A percentile compares a stretch with the other conserved stretches of the same genome.
Evolutionary conservation across 2,113 vertebrate genomes (phyloP).

Genomic region (Ciconia stormi): DNA sequence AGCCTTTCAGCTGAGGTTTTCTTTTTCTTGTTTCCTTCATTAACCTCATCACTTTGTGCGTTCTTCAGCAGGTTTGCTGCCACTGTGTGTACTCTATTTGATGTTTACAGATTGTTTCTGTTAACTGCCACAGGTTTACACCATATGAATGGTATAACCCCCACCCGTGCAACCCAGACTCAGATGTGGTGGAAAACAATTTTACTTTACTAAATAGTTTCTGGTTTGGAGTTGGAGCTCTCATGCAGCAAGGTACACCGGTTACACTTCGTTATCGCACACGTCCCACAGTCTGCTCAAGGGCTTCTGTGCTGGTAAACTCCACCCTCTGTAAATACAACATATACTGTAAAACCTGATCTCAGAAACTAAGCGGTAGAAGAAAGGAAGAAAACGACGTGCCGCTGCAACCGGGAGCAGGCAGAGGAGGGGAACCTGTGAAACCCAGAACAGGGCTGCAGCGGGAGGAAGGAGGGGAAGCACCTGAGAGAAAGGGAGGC

Average conservation of each 20-base stretch:
- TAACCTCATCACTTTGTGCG: conserved; percentile 9
- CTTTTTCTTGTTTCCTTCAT: neutral
- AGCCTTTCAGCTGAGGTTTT: neutral
- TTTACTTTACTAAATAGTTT: conserved; percentile 98
- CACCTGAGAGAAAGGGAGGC: neutral
- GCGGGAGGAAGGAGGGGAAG: neutral
- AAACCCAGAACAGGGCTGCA: neutral
- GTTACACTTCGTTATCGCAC: conserved; percentile 70
- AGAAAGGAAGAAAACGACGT: neutral
- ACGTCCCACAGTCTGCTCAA: conserved; percentile 80
- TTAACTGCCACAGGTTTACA: conserved; percentile 89
- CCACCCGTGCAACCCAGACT: conserved; percentile 97
- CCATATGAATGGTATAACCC: conserved; percentile 99
- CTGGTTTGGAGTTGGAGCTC: conserved; percentile 97
- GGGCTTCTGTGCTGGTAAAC: conserved; percentile 80
- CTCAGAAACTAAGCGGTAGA: neutral
- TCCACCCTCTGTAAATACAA: conserved; percentile 68
- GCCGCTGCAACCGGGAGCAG: neutral
- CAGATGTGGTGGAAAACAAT: conserved; percentile 99
- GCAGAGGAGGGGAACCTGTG: neutral
- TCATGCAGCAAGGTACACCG: conserved; percentile 98
- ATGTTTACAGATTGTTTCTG: conserved; percentile 77
- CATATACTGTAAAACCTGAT: conserved; percentile 67
- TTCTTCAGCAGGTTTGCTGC: conserved; percentile 43
- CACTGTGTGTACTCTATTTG: conserved; percentile 28